These are phyloP conservation scores for Drosophila micromelanica DNA, from an alignment of 1,140 invertebrate genomes.

Conservation along the genomic window DNA sequence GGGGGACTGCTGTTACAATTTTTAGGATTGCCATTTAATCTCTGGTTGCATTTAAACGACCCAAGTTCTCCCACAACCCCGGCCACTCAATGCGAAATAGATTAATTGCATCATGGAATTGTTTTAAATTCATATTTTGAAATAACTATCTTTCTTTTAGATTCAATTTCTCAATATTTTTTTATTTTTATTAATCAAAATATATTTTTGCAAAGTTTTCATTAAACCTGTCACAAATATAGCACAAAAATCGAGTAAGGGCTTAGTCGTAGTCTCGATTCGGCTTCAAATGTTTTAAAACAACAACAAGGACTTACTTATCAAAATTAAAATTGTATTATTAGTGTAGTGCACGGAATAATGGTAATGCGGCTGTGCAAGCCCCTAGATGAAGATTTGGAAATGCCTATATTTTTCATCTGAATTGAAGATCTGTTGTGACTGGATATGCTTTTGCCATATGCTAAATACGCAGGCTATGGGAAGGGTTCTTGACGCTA, in stretches of 20 bases:
- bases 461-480: conserved; percentile 11
- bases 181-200: too few species aligned
- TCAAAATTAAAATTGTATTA: neutral
- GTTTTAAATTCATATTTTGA: too few species aligned
- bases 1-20: conserved; percentile 30
- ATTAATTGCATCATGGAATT: conserved; percentile 2
- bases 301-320: too few species aligned
- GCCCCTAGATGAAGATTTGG: conserved; percentile 9
- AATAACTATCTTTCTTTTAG: too few species aligned
- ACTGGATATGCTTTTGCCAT: conserved; percentile 16
- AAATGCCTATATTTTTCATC: conserved; percentile 26
- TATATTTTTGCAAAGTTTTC: too few species aligned
- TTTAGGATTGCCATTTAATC: conserved; percentile 54
- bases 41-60: conserved; percentile 31
- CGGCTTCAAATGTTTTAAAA: neutral
- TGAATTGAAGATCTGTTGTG: conserved; percentile 13
- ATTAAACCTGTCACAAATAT: too few species aligned
- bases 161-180: too few species aligned
- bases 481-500: conserved; percentile 10
- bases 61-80: conserved; percentile 16
- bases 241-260: too few species aligned
- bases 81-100: neutral
- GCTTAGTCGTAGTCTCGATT: too few species aligned
- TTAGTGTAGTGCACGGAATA: neutral
- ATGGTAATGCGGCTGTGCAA: conserved; percentile 1